Percentiles rank a stretch among this genome's conserved stretches.
These are phyloP conservation scores for Eulacestoma nigropectus DNA, from an alignment of 2,113 vertebrate genomes.

Conservation along the genomic window DNA sequence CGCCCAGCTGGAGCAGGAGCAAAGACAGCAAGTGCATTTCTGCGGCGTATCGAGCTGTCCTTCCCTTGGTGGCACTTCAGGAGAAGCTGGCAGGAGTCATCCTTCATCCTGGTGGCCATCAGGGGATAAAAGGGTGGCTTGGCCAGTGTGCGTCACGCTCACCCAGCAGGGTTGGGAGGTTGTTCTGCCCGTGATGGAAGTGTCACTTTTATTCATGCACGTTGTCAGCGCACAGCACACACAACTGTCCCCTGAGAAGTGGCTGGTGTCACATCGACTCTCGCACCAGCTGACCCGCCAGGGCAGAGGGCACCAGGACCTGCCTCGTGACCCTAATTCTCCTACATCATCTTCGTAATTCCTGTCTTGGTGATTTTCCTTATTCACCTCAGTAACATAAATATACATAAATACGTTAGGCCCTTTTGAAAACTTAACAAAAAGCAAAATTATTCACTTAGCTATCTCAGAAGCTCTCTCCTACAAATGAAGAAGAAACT, in stretches of 20 bases:
- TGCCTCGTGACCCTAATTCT: not conserved
- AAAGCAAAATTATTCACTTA: not conserved
- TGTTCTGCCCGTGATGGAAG: not conserved
- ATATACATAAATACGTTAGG: not conserved
- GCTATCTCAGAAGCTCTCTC: not conserved
- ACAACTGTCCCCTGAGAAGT: not conserved
- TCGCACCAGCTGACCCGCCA: accelerated
- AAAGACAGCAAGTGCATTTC: not conserved
- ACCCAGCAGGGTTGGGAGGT: not conserved
- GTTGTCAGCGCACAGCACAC: not conserved
- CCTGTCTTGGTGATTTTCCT: not conserved
- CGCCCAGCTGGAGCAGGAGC: not conserved
- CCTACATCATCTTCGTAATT: not conserved
- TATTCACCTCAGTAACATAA: not conserved
- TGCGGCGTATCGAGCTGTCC: accelerated
- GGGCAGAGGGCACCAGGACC: not conserved
- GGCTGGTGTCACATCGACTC: not conserved
- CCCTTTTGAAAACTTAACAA: not conserved
- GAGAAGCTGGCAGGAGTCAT: not conserved
- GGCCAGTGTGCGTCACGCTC: accelerated
- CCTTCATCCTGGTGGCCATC: not conserved
- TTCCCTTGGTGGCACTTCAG: not conserved
- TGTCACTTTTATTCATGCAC: not conserved
- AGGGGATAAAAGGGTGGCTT: not conserved
- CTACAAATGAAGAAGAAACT: not conserved